A percentile compares a stretch with the other conserved stretches of the same genome.
Conservation (phyloP, 2,888 invertebrate genomes). For the Dinocampus coccinellae region DNA sequence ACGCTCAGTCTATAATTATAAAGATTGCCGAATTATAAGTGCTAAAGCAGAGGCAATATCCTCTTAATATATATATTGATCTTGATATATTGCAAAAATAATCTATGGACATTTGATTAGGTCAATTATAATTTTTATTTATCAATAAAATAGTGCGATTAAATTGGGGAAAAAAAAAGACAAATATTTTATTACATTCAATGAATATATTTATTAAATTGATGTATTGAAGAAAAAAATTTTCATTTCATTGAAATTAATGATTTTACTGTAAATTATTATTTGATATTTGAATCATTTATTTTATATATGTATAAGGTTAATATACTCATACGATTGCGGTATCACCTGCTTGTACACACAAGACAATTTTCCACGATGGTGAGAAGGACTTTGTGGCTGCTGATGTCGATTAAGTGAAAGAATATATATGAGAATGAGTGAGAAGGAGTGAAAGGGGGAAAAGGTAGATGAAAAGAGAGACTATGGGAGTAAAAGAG, state of each 20-base stretch:
- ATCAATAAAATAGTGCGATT: slow-evolving; percentile 9
- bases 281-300: not conserved
- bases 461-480: too few species aligned
- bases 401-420: slow-evolving; percentile 11
- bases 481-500: not conserved
- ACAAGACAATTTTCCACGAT: slow-evolving; percentile 58
- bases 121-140: slow-evolving; percentile 31
- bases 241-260: not conserved
- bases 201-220: slow-evolving; percentile 9
- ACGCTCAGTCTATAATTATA: slow-evolving; percentile 66
- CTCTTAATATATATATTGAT: not conserved
- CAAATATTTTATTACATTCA: not conserved
- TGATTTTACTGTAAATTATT: not conserved
- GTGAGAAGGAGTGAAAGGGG: too few species aligned
- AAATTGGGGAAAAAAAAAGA: not conserved
- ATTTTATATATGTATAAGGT: not conserved
- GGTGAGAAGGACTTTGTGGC: slow-evolving; percentile 27
- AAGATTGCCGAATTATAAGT: slow-evolving; percentile 59
- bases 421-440: not conserved
- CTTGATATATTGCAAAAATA: not conserved
- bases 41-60: slow-evolving; percentile 40
- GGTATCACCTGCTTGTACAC: slow-evolving; percentile 63
- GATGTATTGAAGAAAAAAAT: not conserved
- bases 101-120: slow-evolving; percentile 22
- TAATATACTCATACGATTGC: slow-evolving; percentile 62